Base-by-base conservation (phyloP, 92 coral and sea anemone species). In the Pocillopora meandrina region DNA sequence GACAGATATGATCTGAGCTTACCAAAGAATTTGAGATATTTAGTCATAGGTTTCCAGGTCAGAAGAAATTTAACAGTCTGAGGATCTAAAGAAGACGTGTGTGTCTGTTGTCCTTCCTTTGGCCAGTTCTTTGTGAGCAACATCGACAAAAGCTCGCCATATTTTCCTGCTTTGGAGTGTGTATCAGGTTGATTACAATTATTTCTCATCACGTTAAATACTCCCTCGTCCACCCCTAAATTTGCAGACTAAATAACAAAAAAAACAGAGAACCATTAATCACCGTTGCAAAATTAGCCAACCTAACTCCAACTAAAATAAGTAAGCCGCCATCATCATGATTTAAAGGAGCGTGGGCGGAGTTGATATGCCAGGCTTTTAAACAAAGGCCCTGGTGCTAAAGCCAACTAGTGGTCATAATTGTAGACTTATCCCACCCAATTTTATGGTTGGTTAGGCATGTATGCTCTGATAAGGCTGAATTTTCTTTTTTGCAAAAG, bases 41-140 rank as follows among this genome's bases (percentile, higher is more conserved):
- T 94, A 66, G 87, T 60, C 98, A 89, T 85, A 20, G 91, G 87
- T 71, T 86, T 87, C 98, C 98, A 94, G 17, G 88, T 83, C 21
- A 94, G 87, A 55, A 92, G 92, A 65, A 52, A 87, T 19, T 42
- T 61, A 34, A 89, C 87, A 26, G 80, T 56, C 3, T 9, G 36
- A 18, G 87, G 88, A 61, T 77, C 83, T 42, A 89, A 72, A 55
- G 82, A 74, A 20, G 74, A 10, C 13, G 3, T 66, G 21, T 73
- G 31, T 26, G 65, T 42, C 1, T 9, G 5, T 18, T 57, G 64
- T 9, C 64, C 17, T 14, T 61, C 65, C 65, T 81, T 85, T 12
- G 88, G 85, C 98, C 98, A 92, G 35, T 94, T 82, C 72, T 88
- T 89, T 12, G 82, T 70, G 18, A 95, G 77, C 89, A 95, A 77